Percentiles rank a stretch among this genome's conserved stretches.
phyloP scores from a whole-genome alignment of 2,888 invertebrate genomes.

The Eucera pruinosa region DNA sequence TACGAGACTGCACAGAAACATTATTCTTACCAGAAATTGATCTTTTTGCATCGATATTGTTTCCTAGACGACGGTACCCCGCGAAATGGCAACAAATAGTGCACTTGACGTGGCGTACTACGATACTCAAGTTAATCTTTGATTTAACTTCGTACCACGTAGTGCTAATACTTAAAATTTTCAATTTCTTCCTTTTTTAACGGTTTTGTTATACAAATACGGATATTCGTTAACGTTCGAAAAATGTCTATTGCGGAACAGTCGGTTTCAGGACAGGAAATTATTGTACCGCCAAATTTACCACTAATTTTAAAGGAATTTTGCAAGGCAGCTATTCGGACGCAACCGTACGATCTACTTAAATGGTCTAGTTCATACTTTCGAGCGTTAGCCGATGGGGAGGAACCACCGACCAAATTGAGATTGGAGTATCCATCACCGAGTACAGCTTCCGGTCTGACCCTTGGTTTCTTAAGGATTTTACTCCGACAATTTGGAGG shows the following conservation, averaged over 20 bases:
- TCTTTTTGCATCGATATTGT: conserved; percentile 48
- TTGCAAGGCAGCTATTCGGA: conserved; percentile 95
- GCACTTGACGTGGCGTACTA: conserved; percentile 14
- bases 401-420: conserved; percentile 93
- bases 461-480: conserved; percentile 92
- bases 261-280: conserved; percentile 87
- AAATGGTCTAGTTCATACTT: conserved; percentile 94
- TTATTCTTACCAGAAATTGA: conserved; percentile 41
- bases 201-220: neutral
- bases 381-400: conserved; percentile 90
- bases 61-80: conserved; percentile 58
- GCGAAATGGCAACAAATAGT: conserved; percentile 45
- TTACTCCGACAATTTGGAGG: conserved; percentile 90
- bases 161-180: conserved; percentile 3
- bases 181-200: neutral
- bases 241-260: conserved; percentile 86
- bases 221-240: neutral
- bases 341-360: conserved; percentile 94
- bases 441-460: conserved; percentile 90
- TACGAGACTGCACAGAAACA: neutral
- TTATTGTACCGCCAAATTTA: conserved; percentile 92
- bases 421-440: conserved; percentile 90
- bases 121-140: conserved; percentile 25
- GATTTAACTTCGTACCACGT: conserved; percentile 10
- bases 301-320: conserved; percentile 94